Evolutionary conservation across 2,888 invertebrate species (phyloP).

Genomic region (Capitulum mitella): DNA sequence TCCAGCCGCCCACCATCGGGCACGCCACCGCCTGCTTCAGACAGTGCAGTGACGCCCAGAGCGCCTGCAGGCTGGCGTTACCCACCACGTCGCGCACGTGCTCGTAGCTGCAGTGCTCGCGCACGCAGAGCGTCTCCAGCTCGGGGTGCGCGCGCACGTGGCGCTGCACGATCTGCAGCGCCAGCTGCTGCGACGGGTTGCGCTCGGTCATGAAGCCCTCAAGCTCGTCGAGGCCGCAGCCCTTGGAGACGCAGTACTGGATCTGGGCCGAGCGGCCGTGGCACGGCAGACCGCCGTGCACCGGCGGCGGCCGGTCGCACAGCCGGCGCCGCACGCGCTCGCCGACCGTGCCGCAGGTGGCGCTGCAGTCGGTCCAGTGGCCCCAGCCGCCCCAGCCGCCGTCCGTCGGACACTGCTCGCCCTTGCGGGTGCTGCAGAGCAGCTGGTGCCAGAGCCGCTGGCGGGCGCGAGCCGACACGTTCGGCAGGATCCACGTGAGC

Average conservation of each 20-base stretch:
- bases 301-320: conserved; percentile 10
- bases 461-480: not conserved
- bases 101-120: conserved; percentile 7
- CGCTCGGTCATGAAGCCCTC: not conserved
- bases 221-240: not conserved
- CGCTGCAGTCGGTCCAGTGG: conserved; percentile 13
- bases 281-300: conserved; percentile 7
- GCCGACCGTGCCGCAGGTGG: conserved; percentile 2
- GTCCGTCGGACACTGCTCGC: not conserved
- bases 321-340: conserved; percentile 16
- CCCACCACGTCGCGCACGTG: conserved; percentile 10
- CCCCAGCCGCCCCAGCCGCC: conserved; percentile 16
- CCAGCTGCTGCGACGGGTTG: conserved; percentile 13
- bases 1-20: conserved; percentile 20
- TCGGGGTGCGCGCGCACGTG: not conserved
- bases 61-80: not conserved
- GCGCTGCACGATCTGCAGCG: conserved; percentile 6
- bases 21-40: conserved; percentile 22
- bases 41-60: conserved; percentile 24
- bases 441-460: conserved; percentile 8
- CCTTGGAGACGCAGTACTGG: not conserved
- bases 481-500: not conserved
- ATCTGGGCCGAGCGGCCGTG: not conserved
- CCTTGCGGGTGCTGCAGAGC: not conserved
- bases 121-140: not conserved